Evolutionary conservation across 2,888 invertebrate genomes (phyloP).

Genomic region (Dorcus parallelipipedus): DNA sequence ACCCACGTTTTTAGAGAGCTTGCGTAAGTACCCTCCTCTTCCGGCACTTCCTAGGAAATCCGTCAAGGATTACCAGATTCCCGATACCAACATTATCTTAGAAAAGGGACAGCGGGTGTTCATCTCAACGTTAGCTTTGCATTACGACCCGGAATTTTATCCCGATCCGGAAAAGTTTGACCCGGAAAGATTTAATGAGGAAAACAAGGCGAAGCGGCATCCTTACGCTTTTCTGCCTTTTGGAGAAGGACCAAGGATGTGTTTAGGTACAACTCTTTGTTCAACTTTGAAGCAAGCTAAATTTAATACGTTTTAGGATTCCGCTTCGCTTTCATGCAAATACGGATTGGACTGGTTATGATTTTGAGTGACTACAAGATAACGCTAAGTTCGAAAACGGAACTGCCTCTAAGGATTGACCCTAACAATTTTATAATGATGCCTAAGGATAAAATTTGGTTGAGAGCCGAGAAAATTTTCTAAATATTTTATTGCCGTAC

Average conservation of each 20-base stretch:
- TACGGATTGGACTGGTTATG: not conserved
- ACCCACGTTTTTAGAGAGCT: not conserved
- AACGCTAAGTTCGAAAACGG: slow-evolving; percentile 8
- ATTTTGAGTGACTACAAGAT: too few species aligned
- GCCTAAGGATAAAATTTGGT: slow-evolving; percentile 13
- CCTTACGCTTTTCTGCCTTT: not conserved
- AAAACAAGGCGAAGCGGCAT: not conserved
- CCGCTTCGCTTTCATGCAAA: not conserved
- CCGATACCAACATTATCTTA: not conserved
- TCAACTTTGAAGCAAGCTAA: not conserved
- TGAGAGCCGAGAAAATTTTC: slow-evolving; percentile 8
- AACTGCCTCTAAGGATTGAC: slow-evolving; percentile 8
- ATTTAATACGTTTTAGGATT: not conserved
- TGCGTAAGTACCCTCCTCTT: slow-evolving; percentile 14
- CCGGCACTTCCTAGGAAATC: slow-evolving; percentile 46
- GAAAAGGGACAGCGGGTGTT: not conserved
- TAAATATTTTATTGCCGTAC: too few species aligned
- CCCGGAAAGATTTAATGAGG: not conserved
- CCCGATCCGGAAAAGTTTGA: not conserved
- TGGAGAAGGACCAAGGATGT: not conserved
- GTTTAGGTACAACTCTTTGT: not conserved
- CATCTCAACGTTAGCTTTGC: not conserved
- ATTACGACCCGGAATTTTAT: not conserved
- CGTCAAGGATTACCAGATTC: not conserved
- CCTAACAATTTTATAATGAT: slow-evolving; percentile 1